Conservation (phyloP, 1,140 invertebrate genomes). For the Nylanderia fulva region DNA sequence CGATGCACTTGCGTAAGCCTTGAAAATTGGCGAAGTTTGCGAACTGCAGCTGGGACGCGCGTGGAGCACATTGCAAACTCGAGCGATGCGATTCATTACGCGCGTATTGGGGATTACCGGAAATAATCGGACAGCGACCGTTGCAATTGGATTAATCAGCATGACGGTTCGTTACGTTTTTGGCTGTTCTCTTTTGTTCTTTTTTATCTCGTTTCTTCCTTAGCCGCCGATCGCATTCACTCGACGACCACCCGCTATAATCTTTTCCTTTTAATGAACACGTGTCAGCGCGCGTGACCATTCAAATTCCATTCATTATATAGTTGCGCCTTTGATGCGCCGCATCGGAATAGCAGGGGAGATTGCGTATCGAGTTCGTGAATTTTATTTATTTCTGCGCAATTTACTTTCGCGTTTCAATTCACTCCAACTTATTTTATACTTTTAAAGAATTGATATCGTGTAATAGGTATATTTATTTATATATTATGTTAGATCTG, state of each 20-base stretch:
- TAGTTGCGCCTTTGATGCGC: neutral
- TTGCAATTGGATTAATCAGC: slow-evolving; percentile 57
- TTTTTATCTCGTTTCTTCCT: slow-evolving; percentile 22
- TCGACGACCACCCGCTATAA: neutral
- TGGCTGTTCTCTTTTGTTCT: slow-evolving; percentile 15
- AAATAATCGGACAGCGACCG: slow-evolving; percentile 67
- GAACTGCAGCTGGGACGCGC: slow-evolving; percentile 8
- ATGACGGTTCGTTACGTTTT: slow-evolving; percentile 48
- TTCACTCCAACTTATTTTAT: too few relatives aligned
- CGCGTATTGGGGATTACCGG: slow-evolving; percentile 59
- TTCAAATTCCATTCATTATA: slow-evolving; percentile 38
- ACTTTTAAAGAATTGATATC: slow-evolving; percentile 1
- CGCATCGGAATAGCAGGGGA: neutral
- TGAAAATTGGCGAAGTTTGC: slow-evolving; percentile 52
- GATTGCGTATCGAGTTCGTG: neutral
- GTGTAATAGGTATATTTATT: too few relatives aligned
- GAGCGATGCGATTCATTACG: slow-evolving; percentile 60
- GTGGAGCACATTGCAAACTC: slow-evolving; percentile 48
- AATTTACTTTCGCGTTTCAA: too few relatives aligned
- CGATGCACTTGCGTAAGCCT: slow-evolving; percentile 57
- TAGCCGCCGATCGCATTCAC: slow-evolving; percentile 1
- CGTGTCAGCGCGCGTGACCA: slow-evolving; percentile 8
- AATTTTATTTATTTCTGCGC: slow-evolving; percentile 27
- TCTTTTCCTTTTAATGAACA: slow-evolving; percentile 47
- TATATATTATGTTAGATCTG: neutral